These are phyloP conservation scores for Pseudochromis fuscus DNA, from an alignment of 2,797 vertebrate species.

Conservation along the genomic window DNA sequence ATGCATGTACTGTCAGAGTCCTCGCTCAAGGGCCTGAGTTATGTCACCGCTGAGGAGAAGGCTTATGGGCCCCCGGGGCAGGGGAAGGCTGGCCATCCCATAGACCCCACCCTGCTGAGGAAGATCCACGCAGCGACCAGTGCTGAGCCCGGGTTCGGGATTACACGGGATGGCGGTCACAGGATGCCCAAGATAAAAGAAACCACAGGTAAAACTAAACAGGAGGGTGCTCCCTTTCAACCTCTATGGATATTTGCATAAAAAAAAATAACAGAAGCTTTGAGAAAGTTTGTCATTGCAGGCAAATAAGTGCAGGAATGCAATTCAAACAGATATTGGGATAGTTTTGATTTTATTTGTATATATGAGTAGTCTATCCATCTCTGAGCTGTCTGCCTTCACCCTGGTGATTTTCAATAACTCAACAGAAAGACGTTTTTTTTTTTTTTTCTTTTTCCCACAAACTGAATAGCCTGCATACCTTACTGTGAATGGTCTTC, in stretches of 20 bases:
- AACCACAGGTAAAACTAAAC: constrained; percentile 98
- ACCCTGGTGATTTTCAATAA: too few species aligned
- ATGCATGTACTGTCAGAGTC: constrained; percentile 90
- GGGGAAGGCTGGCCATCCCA: constrained; percentile 84
- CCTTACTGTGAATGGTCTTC: too few species aligned
- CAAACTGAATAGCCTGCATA: too few species aligned
- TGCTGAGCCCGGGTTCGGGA: constrained; percentile 89
- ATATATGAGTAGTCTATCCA: too few species aligned
- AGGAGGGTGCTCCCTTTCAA: constrained; percentile 49
- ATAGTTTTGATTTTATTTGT: too few species aligned
- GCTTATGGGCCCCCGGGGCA: constrained; percentile 84
- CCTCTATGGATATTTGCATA: not conserved
- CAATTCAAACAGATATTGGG: not conserved
- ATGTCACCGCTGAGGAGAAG: constrained; percentile 89
- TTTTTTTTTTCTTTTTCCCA: too few species aligned
- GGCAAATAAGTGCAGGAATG: not conserved
- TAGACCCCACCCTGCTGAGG: constrained; percentile 90
- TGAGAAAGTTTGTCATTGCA: not conserved
- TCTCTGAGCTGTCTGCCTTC: not conserved
- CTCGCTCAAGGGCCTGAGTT: constrained; percentile 87
- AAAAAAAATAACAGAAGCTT: constrained; percentile 15
- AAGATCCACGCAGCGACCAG: constrained; percentile 91
- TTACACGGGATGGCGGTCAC: constrained; percentile 91
- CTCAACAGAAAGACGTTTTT: too few species aligned
- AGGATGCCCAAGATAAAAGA: constrained; percentile 98